Evolutionary conservation across 2,888 invertebrate genomes (phyloP).

Genomic region (Xanthorhoe designata): DNA sequence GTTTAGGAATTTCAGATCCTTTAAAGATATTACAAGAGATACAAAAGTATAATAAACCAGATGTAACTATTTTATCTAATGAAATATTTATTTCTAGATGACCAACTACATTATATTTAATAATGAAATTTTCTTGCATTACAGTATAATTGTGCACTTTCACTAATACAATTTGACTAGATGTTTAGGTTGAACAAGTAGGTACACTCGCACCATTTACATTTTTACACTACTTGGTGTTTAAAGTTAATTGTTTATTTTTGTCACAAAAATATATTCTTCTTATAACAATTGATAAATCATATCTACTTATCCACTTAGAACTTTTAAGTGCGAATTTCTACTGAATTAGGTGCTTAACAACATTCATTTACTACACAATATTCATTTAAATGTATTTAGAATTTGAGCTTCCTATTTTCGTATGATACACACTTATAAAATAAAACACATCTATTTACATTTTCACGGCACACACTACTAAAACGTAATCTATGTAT

Average conservation of each 20-base stretch:
- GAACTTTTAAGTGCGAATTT: conserved; percentile 24
- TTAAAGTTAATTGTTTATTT: conserved; percentile 37
- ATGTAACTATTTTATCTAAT: neutral
- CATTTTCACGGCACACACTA: conserved; percentile 25
- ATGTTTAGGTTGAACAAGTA: conserved; percentile 29
- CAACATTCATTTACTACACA: conserved; percentile 31
- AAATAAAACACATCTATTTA: conserved; percentile 16
- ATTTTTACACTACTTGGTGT: conserved; percentile 38
- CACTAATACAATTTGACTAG: conserved; percentile 26
- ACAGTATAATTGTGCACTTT: conserved; percentile 33
- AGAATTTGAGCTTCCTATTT: conserved; percentile 36
- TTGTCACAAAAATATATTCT: conserved; percentile 60
- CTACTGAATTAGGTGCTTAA: conserved; percentile 35
- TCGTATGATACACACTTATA: conserved; percentile 23
- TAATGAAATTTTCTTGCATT: neutral
- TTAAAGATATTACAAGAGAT: neutral
- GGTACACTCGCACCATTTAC: conserved; percentile 29
- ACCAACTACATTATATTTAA: neutral
- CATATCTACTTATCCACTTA: conserved; percentile 41
- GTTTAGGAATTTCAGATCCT: neutral
- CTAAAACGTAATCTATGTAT: conserved; percentile 19
- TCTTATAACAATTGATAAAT: conserved; percentile 44
- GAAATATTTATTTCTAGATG: neutral
- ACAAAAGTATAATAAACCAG: neutral
- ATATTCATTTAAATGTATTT: conserved; percentile 20